These are phyloP conservation scores for Echinops telfairi DNA, from an alignment of 2,113 vertebrate genomes.

Conservation along the genomic window DNA sequence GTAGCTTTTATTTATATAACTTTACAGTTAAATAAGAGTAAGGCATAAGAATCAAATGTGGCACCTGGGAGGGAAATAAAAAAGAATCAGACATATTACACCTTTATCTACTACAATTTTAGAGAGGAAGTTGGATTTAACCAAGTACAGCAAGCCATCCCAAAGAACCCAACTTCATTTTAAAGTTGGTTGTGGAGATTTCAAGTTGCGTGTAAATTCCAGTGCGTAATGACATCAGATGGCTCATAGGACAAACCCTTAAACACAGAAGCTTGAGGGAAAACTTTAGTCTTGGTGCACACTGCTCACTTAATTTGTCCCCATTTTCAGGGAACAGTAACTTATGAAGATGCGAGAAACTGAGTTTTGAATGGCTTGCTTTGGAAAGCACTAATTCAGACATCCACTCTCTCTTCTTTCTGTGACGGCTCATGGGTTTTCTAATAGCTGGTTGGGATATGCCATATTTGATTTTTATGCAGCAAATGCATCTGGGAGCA, in stretches of 20 bases:
- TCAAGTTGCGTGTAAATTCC: background rate
- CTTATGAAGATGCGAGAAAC: background rate
- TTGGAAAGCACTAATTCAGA: background rate
- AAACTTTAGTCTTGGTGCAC: background rate
- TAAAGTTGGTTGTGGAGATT: background rate
- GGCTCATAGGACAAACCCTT: background rate
- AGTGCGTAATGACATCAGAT: background rate
- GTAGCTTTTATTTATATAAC: background rate
- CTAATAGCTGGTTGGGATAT: background rate
- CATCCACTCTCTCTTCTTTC: background rate
- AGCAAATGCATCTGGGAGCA: background rate
- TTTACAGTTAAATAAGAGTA: background rate
- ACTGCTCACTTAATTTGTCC: background rate
- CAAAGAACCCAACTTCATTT: background rate
- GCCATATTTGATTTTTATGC: background rate
- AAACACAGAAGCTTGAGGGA: background rate
- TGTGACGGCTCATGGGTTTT: background rate
- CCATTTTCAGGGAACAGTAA: background rate
- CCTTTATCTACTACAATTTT: background rate
- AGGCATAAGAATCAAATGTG: no score
- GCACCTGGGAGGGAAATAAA: no score
- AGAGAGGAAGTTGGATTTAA: background rate
- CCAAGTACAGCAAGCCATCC: background rate
- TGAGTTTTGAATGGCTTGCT: background rate
- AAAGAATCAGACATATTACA: background rate